Conservation (phyloP, 2,797 vertebrate genomes). For the Halcyon leucocephala region DNA sequence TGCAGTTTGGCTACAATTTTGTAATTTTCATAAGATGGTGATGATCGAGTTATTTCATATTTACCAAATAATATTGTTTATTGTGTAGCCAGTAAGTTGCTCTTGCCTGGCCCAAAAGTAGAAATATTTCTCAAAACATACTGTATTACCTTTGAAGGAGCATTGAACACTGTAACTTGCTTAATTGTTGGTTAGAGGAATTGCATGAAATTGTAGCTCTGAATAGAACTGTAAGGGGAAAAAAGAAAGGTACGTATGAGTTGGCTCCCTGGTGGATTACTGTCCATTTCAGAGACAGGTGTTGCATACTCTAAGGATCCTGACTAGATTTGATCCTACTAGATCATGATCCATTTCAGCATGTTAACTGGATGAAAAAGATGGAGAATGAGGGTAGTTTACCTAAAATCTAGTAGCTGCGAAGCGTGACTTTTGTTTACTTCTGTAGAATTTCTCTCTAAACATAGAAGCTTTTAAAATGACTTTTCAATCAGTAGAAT, state of each 20-base stretch:
- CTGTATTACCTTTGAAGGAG: not conserved
- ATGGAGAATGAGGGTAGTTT: not conserved
- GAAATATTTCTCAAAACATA: not conserved
- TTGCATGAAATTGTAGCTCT: not conserved
- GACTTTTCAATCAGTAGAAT: not conserved
- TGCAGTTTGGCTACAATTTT: not conserved
- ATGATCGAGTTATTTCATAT: not conserved
- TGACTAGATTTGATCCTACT: not conserved
- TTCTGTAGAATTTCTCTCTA: not conserved
- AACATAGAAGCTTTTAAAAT: not conserved
- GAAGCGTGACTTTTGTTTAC: not conserved
- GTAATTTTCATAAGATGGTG: not conserved
- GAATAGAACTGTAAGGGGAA: not conserved
- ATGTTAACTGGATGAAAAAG: not conserved
- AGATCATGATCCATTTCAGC: not conserved
- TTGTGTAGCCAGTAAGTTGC: not conserved
- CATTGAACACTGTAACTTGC: accelerated
- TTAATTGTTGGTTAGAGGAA: not conserved
- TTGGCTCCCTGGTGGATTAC: not conserved
- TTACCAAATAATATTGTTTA: not conserved
- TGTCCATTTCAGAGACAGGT: not conserved
- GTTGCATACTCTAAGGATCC: not conserved
- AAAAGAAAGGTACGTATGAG: not conserved
- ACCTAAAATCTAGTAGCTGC: not conserved
- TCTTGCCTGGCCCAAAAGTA: not conserved